Evolutionary conservation across 2,888 invertebrate species (phyloP), one percentile per base, ranked within the genome.

Genomic region (Anaspis maculata): DNA sequence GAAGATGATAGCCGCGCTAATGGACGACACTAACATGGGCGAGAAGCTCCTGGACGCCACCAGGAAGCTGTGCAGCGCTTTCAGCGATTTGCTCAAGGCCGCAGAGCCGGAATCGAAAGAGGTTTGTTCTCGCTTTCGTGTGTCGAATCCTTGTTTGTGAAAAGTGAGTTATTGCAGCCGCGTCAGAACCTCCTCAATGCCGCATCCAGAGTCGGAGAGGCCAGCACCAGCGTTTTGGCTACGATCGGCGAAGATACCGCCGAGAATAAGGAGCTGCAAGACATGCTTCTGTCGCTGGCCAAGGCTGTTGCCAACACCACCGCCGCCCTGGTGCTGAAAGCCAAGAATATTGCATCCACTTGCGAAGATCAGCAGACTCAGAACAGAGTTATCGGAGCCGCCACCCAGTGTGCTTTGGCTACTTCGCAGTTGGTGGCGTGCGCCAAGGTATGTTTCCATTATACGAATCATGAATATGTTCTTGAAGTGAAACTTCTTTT

Each of bases 301-400:
- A 97, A 97, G 67, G 90, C 89, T 0, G 97, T 98, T 15, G 98
- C 98, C 24, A 98, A 96, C 62, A 91, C 95, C 2, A 96, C 98
- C 0, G 97, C 98, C 0, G 89, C 91, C 1, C 68, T 98, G 30
- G 97, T 99, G 2, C 73, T 97, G 32, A 89, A 91, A 59, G 96
- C 97, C 0, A 96, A 97, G 71, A 88, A 89, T 53, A 94, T 97
- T 42, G 95, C 97, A 0, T 87, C 89, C 1, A 87, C 87, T 46
- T 86, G 86, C 56, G 76, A 78, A 27, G 86, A 87, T 49, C 83
- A 84, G 44, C 79, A 77, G 21, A 76, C 80, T 15, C 88, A 90
- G 67, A 88, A 89, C 63, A 73, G 74, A 51, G 91, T 97, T 27
- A 96, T 99, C 49, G 87, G 89, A 1, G 89, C 94, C 0, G 98